Evolutionary conservation across 53 echinoderm and acorn worm genomes (phyloP).

Genomic region (Hippasteria phrygiana): DNA sequence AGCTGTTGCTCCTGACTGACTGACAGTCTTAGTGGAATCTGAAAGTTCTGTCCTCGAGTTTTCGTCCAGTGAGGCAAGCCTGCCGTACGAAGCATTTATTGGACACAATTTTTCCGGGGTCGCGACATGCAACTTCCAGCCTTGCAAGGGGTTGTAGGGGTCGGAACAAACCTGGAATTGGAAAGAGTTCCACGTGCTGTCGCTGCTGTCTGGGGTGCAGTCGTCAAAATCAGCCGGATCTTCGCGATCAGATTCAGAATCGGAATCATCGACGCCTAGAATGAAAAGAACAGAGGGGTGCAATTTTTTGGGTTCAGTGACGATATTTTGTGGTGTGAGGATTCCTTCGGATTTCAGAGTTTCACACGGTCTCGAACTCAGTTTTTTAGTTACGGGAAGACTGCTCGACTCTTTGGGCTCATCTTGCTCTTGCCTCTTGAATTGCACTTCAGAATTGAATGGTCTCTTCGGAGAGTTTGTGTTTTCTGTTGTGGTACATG

Average conservation of each 20-base stretch:
- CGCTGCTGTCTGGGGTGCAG: background rate
- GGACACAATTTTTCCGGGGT: background rate
- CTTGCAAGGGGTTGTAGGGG: constrained; percentile 76
- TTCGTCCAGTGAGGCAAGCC: background rate
- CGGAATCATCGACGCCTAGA: constrained; percentile 42
- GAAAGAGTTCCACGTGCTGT: constrained; percentile 47
- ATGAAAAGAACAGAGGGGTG: constrained; percentile 65
- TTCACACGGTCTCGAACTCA: background rate
- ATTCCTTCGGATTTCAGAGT: background rate
- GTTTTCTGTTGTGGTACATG: background rate
- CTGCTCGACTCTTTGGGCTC: background rate
- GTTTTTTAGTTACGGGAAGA: background rate
- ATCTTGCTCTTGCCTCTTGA: background rate
- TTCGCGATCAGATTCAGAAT: constrained; percentile 8
- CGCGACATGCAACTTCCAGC: constrained; percentile 53
- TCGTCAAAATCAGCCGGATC: constrained; percentile 33
- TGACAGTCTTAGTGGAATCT: background rate
- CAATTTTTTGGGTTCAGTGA: background rate
- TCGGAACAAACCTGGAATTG: constrained; percentile 20
- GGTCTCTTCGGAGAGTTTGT: background rate
- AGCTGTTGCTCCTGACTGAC: background rate
- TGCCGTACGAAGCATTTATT: background rate
- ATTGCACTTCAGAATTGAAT: background rate
- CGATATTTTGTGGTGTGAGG: background rate
- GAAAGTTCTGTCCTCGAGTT: background rate